A percentile compares a stretch with the other conserved stretches of the same genome.
Evolutionary conservation across 2,797 vertebrate species (phyloP).

Genomic region (Octomys mimax): DNA sequence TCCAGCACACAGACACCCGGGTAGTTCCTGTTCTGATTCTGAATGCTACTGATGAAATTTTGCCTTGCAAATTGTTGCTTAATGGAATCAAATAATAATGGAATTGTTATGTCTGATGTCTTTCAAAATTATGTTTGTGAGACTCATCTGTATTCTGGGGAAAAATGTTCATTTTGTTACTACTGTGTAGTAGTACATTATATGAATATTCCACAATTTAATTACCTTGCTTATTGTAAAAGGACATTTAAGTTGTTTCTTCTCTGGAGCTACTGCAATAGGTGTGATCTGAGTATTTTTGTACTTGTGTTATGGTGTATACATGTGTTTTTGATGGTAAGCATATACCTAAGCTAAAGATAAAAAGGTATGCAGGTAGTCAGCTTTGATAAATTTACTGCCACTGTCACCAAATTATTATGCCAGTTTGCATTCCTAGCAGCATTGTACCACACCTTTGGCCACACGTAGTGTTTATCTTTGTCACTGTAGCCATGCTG

Average conservation of each 20-base stretch:
- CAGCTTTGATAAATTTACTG: neutral
- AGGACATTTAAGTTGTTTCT: neutral
- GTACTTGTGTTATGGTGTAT: neutral
- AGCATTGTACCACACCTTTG: neutral
- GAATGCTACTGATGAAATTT: neutral
- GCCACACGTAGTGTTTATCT: neutral
- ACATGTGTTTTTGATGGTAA: neutral
- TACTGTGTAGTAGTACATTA: neutral
- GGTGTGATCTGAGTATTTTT: neutral
- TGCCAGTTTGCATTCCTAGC: neutral
- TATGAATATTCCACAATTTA: neutral
- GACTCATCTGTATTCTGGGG: neutral
- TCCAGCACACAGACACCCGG: neutral
- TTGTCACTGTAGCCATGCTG: conserved; percentile 9
- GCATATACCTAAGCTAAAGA: neutral
- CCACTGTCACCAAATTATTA: neutral
- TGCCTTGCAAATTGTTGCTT: neutral
- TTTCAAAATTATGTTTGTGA: neutral
- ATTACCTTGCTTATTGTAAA: neutral
- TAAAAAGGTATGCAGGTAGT: neutral
- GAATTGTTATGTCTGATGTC: neutral
- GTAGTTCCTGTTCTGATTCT: neutral
- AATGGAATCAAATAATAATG: neutral
- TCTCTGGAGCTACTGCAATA: neutral
- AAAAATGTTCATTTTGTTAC: neutral